phyloP scores from a whole-genome alignment of 2,797 vertebrate genomes.

The Gephyroberyx darwinii region DNA sequence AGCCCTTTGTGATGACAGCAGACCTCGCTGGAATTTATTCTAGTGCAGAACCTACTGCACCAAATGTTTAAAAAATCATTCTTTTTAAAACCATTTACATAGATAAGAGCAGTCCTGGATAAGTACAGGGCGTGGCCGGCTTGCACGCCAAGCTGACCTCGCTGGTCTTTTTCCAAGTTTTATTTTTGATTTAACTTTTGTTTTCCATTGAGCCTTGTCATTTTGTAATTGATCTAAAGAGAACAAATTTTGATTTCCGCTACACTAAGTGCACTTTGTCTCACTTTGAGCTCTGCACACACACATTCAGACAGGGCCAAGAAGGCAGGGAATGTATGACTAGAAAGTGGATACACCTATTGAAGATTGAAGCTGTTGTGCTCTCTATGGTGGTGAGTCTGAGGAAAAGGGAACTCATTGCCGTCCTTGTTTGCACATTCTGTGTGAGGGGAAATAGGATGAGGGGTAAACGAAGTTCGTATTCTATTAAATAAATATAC shows the following conservation, averaged over 20 bases:
- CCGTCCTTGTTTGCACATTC: conserved; percentile 3
- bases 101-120: conserved; percentile 53
- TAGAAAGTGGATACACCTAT: conserved; percentile 17
- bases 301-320: conserved; percentile 12
- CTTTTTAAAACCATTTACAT: conserved; percentile 40
- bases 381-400: conserved; percentile 1
- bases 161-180: conserved; percentile 47
- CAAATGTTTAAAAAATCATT: conserved; percentile 8
- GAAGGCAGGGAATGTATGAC: conserved; percentile 29
- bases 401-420: conserved; percentile 10
- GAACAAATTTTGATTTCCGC: conserved; percentile 13
- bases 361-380: conserved; percentile 1
- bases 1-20: conserved; percentile 27
- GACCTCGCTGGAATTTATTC: conserved; percentile 22
- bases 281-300: conserved; percentile 17
- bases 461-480: neutral
- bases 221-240: conserved; percentile 20
- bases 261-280: conserved; percentile 5
- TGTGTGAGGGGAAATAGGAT: conserved; percentile 1
- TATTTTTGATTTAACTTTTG: conserved; percentile 24
- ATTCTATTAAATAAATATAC: conserved; percentile 2
- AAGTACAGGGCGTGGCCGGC: conserved; percentile 37
- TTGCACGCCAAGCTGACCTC: conserved; percentile 24
- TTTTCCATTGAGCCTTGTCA: conserved; percentile 14
- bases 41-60: conserved; percentile 36